Conservation (phyloP, 2,113 vertebrate species). For the Protomyctophum bolini region DNA sequence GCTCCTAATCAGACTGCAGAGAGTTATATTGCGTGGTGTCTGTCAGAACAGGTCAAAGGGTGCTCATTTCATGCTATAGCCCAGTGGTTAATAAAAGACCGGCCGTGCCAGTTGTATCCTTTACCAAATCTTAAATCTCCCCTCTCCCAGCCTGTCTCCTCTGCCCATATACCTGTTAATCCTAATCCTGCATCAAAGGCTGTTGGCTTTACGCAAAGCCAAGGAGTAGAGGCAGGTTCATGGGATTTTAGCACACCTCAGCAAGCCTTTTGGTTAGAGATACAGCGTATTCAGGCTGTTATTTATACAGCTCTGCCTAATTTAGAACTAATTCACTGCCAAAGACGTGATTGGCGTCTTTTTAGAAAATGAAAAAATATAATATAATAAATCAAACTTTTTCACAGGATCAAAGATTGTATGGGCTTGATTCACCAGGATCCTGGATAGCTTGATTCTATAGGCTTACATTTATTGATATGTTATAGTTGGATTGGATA, state of each 20-base stretch:
- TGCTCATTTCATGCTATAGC: not conserved
- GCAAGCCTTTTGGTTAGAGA: not conserved
- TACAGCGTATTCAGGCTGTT: not conserved
- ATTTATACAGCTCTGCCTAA: not conserved
- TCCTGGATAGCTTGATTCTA: too few relatives aligned
- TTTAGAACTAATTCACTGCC: too few relatives aligned
- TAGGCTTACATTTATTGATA: too few relatives aligned
- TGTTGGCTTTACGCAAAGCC: not conserved
- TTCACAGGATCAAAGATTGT: too few relatives aligned
- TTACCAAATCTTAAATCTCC: not conserved
- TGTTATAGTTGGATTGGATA: too few relatives aligned
- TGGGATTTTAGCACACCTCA: not conserved
- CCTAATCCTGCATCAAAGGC: constrained; percentile 37
- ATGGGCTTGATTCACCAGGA: too few relatives aligned
- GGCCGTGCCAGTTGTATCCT: constrained; percentile 1
- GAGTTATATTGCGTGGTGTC: not conserved
- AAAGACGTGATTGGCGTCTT: not conserved
- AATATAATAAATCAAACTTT: too few relatives aligned
- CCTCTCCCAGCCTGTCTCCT: not conserved
- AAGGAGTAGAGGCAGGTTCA: not conserved
- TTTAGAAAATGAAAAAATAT: not conserved
- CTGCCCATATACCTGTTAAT: constrained; percentile 18
- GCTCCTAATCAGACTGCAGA: not conserved
- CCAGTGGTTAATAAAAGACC: constrained; percentile 4
- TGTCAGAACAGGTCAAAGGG: not conserved